Evolutionary conservation across 2,888 invertebrate species (phyloP).

Genomic region (Acrobasis repandana): DNA sequence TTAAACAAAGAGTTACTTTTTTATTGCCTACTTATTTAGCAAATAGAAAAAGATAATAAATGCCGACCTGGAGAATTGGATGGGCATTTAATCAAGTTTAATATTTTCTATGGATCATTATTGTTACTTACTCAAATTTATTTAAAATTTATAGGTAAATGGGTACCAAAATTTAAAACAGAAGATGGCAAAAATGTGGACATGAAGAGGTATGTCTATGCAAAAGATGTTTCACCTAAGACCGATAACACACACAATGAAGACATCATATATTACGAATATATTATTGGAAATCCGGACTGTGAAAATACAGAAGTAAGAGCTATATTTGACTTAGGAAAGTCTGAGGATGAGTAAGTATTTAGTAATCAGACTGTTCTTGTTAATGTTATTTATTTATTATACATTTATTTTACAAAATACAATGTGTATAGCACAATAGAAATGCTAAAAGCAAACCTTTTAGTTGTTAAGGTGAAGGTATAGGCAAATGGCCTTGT

Average conservation of each 20-base stretch:
- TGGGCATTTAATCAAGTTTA: too few species aligned
- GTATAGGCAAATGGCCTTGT: too few species aligned
- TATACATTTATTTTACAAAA: too few species aligned
- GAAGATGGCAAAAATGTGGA: conserved; percentile 83
- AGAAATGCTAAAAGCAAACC: too few species aligned
- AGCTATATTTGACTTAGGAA: conserved; percentile 85
- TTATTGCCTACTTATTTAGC: too few species aligned
- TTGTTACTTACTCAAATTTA: conserved; percentile 28
- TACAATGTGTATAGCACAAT: too few species aligned
- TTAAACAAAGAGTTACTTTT: too few species aligned
- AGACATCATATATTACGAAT: conserved; percentile 79
- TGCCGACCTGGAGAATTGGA: too few species aligned
- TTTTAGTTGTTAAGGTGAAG: too few species aligned
- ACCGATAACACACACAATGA: background rate
- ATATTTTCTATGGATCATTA: too few species aligned
- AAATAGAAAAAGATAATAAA: too few species aligned
- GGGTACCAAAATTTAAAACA: conserved; percentile 85
- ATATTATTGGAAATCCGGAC: conserved; percentile 85
- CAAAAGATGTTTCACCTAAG: conserved; percentile 1
- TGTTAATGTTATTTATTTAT: conserved; percentile 4
- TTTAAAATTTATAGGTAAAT: conserved; percentile 57
- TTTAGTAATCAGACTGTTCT: conserved; percentile 15
- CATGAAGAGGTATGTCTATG: conserved; percentile 56
- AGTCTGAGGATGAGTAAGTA: conserved; percentile 82
- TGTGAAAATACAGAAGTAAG: conserved; percentile 88